These are phyloP conservation scores for Caradrina clavipalpis DNA, from an alignment of 2,888 invertebrate genomes.

Conservation along the genomic window DNA sequence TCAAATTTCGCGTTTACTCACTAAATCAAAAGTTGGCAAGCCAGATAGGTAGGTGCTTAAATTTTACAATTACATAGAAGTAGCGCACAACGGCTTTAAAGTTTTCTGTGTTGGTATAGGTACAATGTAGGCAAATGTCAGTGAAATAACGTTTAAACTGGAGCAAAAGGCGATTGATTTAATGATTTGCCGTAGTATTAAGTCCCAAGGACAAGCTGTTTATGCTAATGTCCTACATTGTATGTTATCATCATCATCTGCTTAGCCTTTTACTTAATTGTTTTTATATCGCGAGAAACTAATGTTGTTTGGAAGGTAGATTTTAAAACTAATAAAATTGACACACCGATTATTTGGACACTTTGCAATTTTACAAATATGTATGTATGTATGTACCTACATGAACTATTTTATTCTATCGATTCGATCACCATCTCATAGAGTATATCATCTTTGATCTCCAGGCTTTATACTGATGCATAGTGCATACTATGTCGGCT, in stretches of 20 bases:
- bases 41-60: not conserved
- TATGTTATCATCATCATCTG: too few relatives aligned
- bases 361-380: not conserved
- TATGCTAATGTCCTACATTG: not conserved
- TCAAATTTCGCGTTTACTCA: constrained; percentile 7
- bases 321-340: not conserved
- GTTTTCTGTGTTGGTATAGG: not conserved
- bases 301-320: not conserved
- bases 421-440: not conserved
- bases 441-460: not conserved
- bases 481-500: not conserved
- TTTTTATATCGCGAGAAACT: not conserved
- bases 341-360: not conserved
- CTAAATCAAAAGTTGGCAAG: constrained; percentile 5
- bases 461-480: not conserved
- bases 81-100: constrained; percentile 1
- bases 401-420: not conserved
- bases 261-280: not conserved
- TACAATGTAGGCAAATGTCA: not conserved
- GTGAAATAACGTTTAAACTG: not conserved
- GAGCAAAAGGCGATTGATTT: not conserved
- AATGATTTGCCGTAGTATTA: not conserved
- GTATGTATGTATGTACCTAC: not conserved
- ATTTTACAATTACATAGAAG: not conserved
- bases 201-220: not conserved